Evolutionary conservation across 2,888 invertebrate species (phyloP).

Genomic region (Homarus gammarus): DNA sequence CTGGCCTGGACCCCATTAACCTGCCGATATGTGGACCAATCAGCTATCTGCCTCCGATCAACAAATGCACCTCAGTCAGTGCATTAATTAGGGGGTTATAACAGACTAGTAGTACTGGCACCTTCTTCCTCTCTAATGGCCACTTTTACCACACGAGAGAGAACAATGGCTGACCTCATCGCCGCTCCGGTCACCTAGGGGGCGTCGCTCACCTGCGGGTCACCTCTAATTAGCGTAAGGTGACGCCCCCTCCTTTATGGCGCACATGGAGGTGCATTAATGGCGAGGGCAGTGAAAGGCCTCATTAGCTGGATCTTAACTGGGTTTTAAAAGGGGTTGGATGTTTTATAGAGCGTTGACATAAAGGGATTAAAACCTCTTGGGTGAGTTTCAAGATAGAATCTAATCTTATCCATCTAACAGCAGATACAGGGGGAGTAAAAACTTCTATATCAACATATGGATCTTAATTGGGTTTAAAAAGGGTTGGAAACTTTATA

Average conservation of each 20-base stretch:
- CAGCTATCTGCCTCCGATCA: neutral
- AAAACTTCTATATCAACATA: no score
- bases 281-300: constrained; percentile 13
- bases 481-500: no score
- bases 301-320: constrained; percentile 29
- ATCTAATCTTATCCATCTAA: no score
- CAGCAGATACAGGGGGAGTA: no score
- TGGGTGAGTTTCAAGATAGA: no score
- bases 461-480: no score
- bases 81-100: constrained; percentile 15
- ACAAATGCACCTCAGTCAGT: neutral
- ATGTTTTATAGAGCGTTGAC: neutral
- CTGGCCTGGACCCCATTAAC: neutral
- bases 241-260: constrained; percentile 37
- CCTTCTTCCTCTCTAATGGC: neutral
- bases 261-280: constrained; percentile 27
- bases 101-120: neutral
- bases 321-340: neutral
- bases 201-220: constrained; percentile 33
- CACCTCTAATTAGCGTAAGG: constrained; percentile 43
- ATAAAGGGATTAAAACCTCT: no score
- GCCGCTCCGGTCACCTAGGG: constrained; percentile 22
- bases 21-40: neutral
- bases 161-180: constrained; percentile 40
- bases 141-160: constrained; percentile 32